Percentiles rank a stretch among this genome's conserved stretches.
Evolutionary conservation across 2,113 vertebrate species (phyloP).

Genomic region (Oriolus oriolus): DNA sequence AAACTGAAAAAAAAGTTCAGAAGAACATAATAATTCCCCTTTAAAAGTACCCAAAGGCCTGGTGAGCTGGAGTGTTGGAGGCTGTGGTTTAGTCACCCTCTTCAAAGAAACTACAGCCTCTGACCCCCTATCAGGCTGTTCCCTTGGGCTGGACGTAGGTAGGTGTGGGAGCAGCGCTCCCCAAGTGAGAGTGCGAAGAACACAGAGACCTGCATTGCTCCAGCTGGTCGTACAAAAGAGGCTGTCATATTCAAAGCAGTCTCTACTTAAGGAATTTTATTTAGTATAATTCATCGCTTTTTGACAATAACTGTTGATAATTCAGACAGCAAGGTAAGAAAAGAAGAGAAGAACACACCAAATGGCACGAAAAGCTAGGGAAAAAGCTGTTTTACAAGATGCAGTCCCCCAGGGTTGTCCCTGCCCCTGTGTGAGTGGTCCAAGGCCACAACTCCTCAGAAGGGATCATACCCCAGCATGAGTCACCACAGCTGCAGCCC

Average conservation of each 20-base stretch:
- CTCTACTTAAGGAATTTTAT: background rate
- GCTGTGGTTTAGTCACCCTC: background rate
- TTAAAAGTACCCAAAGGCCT: background rate
- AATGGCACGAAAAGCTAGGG: background rate
- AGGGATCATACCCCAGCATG: background rate
- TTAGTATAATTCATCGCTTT: background rate
- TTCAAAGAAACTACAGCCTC: background rate
- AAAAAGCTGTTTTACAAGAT: background rate
- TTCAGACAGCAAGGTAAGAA: background rate
- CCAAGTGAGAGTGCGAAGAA: background rate
- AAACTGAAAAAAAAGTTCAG: background rate
- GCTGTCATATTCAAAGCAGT: background rate
- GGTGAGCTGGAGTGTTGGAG: background rate
- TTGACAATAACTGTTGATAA: background rate
- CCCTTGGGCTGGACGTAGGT: fast-evolving
- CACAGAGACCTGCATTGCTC: fast-evolving
- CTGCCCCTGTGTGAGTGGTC: background rate
- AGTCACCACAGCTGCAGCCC: background rate
- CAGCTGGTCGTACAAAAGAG: background rate
- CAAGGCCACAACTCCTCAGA: background rate
- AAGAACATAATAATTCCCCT: background rate
- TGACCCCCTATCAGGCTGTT: background rate
- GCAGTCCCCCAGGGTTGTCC: background rate
- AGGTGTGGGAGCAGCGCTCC: background rate
- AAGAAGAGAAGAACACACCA: background rate